Base-by-base conservation (phyloP, 2,113 vertebrate genomes). In the Ophthalmolycus amberensis region DNA sequence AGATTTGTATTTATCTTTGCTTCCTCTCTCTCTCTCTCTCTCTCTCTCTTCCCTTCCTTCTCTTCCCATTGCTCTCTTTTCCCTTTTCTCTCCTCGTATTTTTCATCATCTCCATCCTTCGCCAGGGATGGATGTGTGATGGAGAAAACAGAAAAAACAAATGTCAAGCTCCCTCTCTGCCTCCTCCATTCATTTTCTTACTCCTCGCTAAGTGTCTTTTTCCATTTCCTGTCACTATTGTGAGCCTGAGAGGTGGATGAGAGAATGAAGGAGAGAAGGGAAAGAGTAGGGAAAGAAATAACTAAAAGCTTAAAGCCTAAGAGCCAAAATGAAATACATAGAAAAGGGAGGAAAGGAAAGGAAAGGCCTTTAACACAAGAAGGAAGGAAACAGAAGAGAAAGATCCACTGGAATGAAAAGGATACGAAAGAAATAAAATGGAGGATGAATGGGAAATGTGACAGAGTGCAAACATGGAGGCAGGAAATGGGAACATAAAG, bases 181-280 rank as follows among this genome's bases (percentile, higher is more conserved):
- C 60, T 67, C 37, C 6, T 58, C 11, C 6, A 50, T 11, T 67
- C 27, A 2, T 77, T 66, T 75, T 83, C 44, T 70, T 54, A 67
- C 20, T n/a, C 88, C 48, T 74, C 9, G 1, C 76, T 76, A 72
- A 58, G 42, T n/a, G n/a, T 71, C 32, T 79, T 78, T 75, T 79
- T 81, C 18, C 37, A 88, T 91, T 91, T 88, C 80, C 90, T 77
- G 84, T 81, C 82, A 46, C 42, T n/a, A 27, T 62, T 85, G 71
- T 37, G 74, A 81, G 25, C 68, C 16, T 5, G 11, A 25, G 20
- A 50, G 11, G 42, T 67, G 46, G 58, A 84, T 5, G 64, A 67
- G 59, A 20, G 5, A 29, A 16, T 29, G 69, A 76, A 44, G 70
- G 37, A 25, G 54, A 40, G 37, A 42, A 63, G 62, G 10, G 25